Evolutionary conservation across 2,797 vertebrate species (phyloP).

Genomic region (Anisognathus igniventris): DNA sequence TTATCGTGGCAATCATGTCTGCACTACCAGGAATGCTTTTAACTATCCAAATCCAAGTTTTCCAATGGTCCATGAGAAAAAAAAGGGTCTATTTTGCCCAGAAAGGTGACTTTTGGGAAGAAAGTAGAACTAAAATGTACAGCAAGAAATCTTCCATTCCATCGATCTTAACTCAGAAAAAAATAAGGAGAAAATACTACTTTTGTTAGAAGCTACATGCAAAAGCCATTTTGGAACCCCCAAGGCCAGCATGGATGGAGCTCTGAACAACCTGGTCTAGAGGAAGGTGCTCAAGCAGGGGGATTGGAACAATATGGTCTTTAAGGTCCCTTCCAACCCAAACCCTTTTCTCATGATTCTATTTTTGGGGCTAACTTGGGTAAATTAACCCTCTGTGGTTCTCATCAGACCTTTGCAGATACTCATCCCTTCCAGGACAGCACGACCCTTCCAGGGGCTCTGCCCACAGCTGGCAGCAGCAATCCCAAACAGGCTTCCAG

Average conservation of each 20-base stretch:
- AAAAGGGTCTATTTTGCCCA: neutral
- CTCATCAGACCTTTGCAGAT: neutral
- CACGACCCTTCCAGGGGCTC: neutral
- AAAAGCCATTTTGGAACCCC: neutral
- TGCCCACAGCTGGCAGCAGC: neutral
- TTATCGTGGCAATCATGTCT: neutral
- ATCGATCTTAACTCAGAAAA: neutral
- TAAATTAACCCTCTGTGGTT: fast-evolving
- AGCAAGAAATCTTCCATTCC: neutral
- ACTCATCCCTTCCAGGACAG: fast-evolving
- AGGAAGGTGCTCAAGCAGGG: neutral
- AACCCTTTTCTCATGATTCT: neutral
- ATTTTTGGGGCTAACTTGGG: neutral
- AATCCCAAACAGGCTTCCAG: fast-evolving
- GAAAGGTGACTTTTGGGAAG: neutral
- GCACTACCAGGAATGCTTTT: neutral
- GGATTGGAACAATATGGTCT: fast-evolving
- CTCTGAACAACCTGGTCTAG: neutral
- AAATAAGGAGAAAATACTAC: fast-evolving
- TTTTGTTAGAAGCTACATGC: fast-evolving
- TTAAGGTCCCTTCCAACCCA: neutral
- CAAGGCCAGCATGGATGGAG: neutral
- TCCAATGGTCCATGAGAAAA: fast-evolving
- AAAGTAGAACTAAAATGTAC: fast-evolving
- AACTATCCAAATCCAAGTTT: neutral